These are phyloP conservation scores for Drosophila pseudoananassae DNA, from an alignment of 1,140 invertebrate genomes.

Conservation along the genomic window DNA sequence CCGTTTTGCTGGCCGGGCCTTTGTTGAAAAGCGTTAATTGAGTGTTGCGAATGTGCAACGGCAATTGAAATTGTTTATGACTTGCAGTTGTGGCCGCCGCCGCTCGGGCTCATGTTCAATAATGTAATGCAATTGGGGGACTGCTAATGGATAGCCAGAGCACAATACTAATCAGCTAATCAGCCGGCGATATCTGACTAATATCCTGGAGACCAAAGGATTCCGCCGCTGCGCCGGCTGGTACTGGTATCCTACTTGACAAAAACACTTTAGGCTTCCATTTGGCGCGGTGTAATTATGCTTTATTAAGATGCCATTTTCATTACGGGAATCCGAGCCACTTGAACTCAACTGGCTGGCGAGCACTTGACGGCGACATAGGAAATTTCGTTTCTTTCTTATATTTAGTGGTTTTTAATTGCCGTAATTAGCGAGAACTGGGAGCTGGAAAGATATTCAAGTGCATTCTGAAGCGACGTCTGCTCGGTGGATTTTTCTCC, in stretches of 20 bases:
- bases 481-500: constrained; percentile 3
- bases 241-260: constrained; percentile 46
- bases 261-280: constrained; percentile 54
- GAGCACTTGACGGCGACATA: constrained; percentile 68
- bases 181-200: constrained; percentile 61
- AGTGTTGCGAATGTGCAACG: constrained; percentile 81
- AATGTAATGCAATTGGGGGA: constrained; percentile 67
- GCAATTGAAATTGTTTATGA: constrained; percentile 83
- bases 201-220: constrained; percentile 70
- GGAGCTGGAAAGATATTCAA: constrained; percentile 58
- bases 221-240: constrained; percentile 9
- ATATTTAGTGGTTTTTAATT: constrained; percentile 80
- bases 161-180: constrained; percentile 33
- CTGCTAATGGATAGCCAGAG: constrained; percentile 53
- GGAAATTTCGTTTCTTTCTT: constrained; percentile 50
- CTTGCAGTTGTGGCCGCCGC: constrained; percentile 65
- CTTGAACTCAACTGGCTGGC: constrained; percentile 58
- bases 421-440: constrained; percentile 73
- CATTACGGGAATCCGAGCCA: constrained; percentile 53
- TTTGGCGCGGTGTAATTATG: constrained; percentile 54
- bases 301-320: constrained; percentile 72
- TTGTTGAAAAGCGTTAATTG: constrained; percentile 83
- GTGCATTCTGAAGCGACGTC: constrained; percentile 65
- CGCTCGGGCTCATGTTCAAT: constrained; percentile 47
- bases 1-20: constrained; percentile 31